Conservation (phyloP, 92 coral and sea anemone genomes). For the Diadumene lineata region DNA sequence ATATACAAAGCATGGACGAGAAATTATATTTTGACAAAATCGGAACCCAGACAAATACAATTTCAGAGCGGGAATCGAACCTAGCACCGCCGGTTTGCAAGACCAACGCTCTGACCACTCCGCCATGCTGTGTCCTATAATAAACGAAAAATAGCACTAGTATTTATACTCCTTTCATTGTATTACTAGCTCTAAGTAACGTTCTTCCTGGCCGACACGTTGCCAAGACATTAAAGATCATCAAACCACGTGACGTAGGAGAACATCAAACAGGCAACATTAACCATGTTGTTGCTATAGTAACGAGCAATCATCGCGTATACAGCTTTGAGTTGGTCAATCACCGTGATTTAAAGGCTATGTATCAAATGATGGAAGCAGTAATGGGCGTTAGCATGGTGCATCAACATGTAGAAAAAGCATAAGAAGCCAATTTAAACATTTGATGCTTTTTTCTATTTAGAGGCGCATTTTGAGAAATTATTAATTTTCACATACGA, state of each 20-base stretch:
- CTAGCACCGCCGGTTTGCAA: too few species aligned
- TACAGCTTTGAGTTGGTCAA: constrained; percentile 51
- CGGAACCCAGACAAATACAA: too few species aligned
- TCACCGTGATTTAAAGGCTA: constrained; percentile 42
- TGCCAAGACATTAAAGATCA: constrained; percentile 37
- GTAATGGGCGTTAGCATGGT: constrained; percentile 34
- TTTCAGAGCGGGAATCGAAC: too few species aligned
- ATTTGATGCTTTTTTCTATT: too few species aligned
- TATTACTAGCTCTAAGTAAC: constrained; percentile 48
- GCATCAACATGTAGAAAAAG: neutral
- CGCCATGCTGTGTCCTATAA: too few species aligned
- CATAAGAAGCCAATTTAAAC: neutral
- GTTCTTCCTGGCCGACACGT: constrained; percentile 69
- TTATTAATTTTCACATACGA: too few species aligned
- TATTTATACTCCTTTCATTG: neutral
- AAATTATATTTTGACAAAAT: too few species aligned
- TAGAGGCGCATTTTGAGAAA: too few species aligned
- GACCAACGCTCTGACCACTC: too few species aligned
- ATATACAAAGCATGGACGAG: too few species aligned
- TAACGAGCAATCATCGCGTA: constrained; percentile 38
- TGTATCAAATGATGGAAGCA: constrained; percentile 52
- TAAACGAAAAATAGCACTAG: too few species aligned
- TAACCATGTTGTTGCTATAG: constrained; percentile 42
- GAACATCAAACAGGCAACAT: constrained; percentile 47
- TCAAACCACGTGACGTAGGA: constrained; percentile 30